phyloP scores from a whole-genome alignment of 1,140 invertebrate genomes.

The Drosophila orena region DNA sequence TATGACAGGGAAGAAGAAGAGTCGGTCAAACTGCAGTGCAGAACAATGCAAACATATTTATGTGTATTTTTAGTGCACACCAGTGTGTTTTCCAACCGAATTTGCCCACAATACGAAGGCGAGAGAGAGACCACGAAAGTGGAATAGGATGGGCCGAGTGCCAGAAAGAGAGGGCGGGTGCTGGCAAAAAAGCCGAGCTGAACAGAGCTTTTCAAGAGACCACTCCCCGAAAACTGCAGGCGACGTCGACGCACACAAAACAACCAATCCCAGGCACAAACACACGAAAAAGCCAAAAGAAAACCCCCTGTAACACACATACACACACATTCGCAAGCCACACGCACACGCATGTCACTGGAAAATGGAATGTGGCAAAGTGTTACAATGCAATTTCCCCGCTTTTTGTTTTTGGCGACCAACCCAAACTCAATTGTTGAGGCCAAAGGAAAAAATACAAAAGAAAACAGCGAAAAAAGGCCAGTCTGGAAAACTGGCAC shows the following conservation, averaged over 20 bases:
- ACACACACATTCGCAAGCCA: slow-evolving; percentile 13
- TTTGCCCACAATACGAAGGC: slow-evolving; percentile 40
- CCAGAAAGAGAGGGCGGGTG: slow-evolving; percentile 10
- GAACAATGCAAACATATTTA: slow-evolving; percentile 47
- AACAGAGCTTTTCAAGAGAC: slow-evolving; percentile 78
- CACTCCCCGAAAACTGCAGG: slow-evolving; percentile 83
- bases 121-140: slow-evolving; percentile 12
- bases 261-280: slow-evolving; percentile 83
- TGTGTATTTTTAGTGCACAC: slow-evolving; percentile 67
- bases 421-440: slow-evolving; percentile 81
- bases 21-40: slow-evolving; percentile 25
- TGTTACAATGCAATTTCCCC: slow-evolving; percentile 83
- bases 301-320: slow-evolving; percentile 23
- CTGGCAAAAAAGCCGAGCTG: slow-evolving; percentile 51
- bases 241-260: slow-evolving; percentile 80
- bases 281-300: slow-evolving; percentile 65
- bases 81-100: slow-evolving; percentile 30
- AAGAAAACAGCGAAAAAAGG: slow-evolving; percentile 39
- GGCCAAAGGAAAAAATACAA: slow-evolving; percentile 33
- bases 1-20: slow-evolving; percentile 23
- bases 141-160: slow-evolving; percentile 11
- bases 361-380: slow-evolving; percentile 62
- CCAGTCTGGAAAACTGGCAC: slow-evolving; percentile 75
- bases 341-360: slow-evolving; percentile 35
- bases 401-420: slow-evolving; percentile 64